Evolutionary conservation across 2,113 vertebrate genomes (phyloP), one percentile per base, ranked within the genome.

Genomic region (Pterocles burchelli): DNA sequence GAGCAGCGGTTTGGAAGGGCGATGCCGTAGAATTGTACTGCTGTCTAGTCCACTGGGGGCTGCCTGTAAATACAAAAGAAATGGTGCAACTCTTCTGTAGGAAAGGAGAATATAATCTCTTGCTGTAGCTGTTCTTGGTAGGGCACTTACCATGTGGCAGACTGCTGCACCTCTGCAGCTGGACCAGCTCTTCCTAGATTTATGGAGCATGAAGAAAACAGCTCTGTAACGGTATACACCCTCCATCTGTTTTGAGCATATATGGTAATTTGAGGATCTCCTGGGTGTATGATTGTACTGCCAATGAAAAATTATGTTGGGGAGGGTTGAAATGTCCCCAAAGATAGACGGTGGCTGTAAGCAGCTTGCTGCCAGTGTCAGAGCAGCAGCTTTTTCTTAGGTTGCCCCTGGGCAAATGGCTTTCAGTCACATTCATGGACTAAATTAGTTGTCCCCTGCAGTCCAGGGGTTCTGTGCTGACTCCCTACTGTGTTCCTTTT

Each of bases 151-250:
- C 28, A 1, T 10, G 16, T 45, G 61, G 9, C 74, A 67, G 52
- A 11, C 48, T 20, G 46, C 31, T 45, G 61, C 46, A 24, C 18
- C 41, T 61, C 46, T 77, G 84, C 45, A 54, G 71, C 36, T 19
- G 83, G 46, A 74, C 5, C 28, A 63, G 71, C 36, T 70, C 22
- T 61, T 68, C 6, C 31, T 75, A n/a, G 17, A 25, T 68, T 65
- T 86, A 16, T 24, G 0, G 0, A 68, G 22, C 7, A 1, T 17
- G 31, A 12, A 8, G 49, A 38, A 38, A 55, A 18, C 34, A 57
- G 34, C 20, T 41, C 19, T 24, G 49, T 29, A 33, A 8, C 36
- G 68, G 8, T 41, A 1, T 14, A 19, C 29, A 29, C 12, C 24
- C 17, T 25, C 34, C 2, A 1, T 17, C 20, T 89, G 55, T 22